Percentiles rank a stretch among this genome's conserved stretches.
Conservation (phyloP, 2,888 invertebrate species). For the Archips crataeganus region DNA sequence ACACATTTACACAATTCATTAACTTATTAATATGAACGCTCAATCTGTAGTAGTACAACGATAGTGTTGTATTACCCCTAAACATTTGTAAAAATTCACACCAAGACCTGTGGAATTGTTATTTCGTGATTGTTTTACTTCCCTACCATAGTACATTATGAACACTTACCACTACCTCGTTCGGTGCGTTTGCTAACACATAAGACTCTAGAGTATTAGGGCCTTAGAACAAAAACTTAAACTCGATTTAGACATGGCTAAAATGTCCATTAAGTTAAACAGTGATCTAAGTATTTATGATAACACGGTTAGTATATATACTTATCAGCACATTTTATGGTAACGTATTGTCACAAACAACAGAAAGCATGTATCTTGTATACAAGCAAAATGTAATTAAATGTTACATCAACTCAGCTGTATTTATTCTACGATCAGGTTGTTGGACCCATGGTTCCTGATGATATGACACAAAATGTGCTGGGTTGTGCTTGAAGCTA, state of each 20-base stretch:
- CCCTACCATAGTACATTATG: background rate
- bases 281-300: too few relatives aligned
- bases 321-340: background rate
- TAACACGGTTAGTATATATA: background rate
- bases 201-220: background rate
- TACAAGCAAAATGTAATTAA: too few relatives aligned
- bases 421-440: background rate
- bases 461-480: background rate
- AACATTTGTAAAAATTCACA: too few relatives aligned
- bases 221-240: too few relatives aligned
- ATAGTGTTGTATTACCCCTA: too few relatives aligned
- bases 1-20: too few relatives aligned
- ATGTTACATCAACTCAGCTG: too few relatives aligned
- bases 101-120: too few relatives aligned
- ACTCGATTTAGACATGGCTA: too few relatives aligned
- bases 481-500: background rate
- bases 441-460: background rate
- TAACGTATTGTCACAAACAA: background rate
- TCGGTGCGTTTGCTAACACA: background rate
- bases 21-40: too few relatives aligned
- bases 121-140: background rate
- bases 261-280: too few relatives aligned
- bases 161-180: background rate
- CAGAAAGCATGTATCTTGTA: background rate
- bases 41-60: too few relatives aligned